phyloP scores from a whole-genome alignment of 1,140 invertebrate species.

The Pectinophora gossypiella region DNA sequence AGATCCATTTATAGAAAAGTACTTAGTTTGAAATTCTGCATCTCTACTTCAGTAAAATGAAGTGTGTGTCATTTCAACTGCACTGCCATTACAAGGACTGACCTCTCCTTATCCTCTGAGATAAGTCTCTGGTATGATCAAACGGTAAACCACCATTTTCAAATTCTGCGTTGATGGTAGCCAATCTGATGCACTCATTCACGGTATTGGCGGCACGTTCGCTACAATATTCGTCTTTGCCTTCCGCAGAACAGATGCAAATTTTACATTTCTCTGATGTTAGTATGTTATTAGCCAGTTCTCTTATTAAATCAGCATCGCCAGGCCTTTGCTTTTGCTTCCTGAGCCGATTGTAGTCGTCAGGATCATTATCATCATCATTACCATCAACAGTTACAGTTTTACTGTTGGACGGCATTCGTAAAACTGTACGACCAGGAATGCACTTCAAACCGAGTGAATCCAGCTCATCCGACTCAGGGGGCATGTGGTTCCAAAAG shows the following conservation, averaged over 20 bases:
- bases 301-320: too few relatives aligned
- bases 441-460: conserved; percentile 34
- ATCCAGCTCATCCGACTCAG: conserved; percentile 25
- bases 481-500: conserved; percentile 26
- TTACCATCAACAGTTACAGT: neutral
- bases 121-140: conserved; percentile 34
- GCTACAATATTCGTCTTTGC: conserved; percentile 48
- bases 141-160: conserved; percentile 33
- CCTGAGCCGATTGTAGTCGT: conserved; percentile 12
- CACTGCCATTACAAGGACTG: too few relatives aligned
- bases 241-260: conserved; percentile 53
- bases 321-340: conserved; percentile 21
- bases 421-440: conserved; percentile 47
- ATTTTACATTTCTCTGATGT: conserved; percentile 41
- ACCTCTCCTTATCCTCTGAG: conserved; percentile 54
- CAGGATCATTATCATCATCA: conserved; percentile 3
- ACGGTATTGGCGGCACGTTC: conserved; percentile 46
- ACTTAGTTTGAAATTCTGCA: too few relatives aligned
- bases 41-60: too few relatives aligned
- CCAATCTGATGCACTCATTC: conserved; percentile 53
- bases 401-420: conserved; percentile 15
- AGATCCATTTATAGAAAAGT: too few relatives aligned
- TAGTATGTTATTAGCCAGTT: conserved; percentile 34
- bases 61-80: neutral
- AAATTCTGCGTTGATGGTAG: conserved; percentile 24